These are phyloP conservation scores for Nautilus pompilius DNA, from an alignment of 1,140 invertebrate genomes.

Conservation along the genomic window DNA sequence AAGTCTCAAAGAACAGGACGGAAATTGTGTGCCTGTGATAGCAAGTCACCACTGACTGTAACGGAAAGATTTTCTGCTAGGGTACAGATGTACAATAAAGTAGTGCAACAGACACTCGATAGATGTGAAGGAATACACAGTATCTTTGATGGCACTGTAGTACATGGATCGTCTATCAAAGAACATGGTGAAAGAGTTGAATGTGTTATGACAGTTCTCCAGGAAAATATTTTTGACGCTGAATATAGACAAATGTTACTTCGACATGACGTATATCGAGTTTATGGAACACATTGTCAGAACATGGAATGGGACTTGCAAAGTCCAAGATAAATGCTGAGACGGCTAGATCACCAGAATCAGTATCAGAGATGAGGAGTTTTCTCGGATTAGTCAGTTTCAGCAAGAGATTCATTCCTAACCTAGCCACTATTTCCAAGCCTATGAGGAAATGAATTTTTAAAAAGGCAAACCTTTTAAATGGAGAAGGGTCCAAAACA, in stretches of 20 bases:
- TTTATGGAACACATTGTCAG: constrained; percentile 20
- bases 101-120: not conserved
- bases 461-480: constrained; percentile 10
- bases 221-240: too few species aligned
- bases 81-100: constrained; percentile 4
- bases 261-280: not conserved
- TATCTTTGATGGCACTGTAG: constrained; percentile 4
- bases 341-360: not conserved
- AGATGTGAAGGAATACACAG: not conserved
- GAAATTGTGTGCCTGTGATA: too few species aligned
- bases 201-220: not conserved
- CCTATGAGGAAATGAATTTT: constrained; percentile 9
- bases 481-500: constrained; percentile 8
- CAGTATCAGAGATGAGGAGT: constrained; percentile 15
- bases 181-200: not conserved
- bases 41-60: too few species aligned
- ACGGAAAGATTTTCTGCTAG: too few species aligned
- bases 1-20: too few species aligned
- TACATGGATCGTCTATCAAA: not conserved
- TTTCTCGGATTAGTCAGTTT: constrained; percentile 24
- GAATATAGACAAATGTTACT: not conserved
- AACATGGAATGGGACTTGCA: constrained; percentile 6
- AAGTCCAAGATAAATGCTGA: constrained; percentile 10
- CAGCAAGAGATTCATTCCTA: constrained; percentile 10
- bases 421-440: constrained; percentile 16